Conservation (phyloP, 2,113 vertebrate species). For the Triplophysa dalaica region DNA sequence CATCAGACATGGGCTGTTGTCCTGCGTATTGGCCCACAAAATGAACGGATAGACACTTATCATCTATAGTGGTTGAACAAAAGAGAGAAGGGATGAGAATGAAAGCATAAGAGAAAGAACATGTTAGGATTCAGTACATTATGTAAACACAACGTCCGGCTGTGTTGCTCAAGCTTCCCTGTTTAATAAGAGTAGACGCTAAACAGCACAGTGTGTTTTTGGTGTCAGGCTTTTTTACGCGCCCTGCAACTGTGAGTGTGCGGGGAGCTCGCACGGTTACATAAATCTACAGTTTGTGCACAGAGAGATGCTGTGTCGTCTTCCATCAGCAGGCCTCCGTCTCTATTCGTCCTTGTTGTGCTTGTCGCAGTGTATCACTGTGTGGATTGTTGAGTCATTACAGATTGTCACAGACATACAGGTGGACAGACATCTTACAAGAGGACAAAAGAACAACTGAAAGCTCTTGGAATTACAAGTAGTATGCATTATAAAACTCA, state of each 20-base stretch:
- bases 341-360: conserved; percentile 1
- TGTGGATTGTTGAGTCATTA: background rate
- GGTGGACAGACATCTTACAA: background rate
- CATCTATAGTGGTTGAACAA: background rate
- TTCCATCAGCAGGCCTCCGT: background rate
- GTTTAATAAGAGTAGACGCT: background rate
- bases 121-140: background rate
- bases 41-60: background rate
- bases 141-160: conserved; percentile 1
- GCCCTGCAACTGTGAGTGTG: background rate
- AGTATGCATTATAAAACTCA: too few species aligned
- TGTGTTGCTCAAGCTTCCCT: background rate
- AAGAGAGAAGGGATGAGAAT: background rate
- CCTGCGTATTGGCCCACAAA: conserved; percentile 15
- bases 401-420: background rate
- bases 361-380: background rate
- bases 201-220: background rate
- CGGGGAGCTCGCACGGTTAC: background rate
- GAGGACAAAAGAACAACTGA: too few species aligned
- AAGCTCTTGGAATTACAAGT: too few species aligned
- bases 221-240: background rate
- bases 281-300: conserved; percentile 7
- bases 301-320: background rate
- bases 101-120: background rate
- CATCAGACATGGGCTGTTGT: conserved; percentile 19